A percentile compares a stretch with the other conserved stretches of the same genome.
Evolutionary conservation across 2,888 invertebrate genomes (phyloP).

Genomic region (Tolmerus cingulatus): DNA sequence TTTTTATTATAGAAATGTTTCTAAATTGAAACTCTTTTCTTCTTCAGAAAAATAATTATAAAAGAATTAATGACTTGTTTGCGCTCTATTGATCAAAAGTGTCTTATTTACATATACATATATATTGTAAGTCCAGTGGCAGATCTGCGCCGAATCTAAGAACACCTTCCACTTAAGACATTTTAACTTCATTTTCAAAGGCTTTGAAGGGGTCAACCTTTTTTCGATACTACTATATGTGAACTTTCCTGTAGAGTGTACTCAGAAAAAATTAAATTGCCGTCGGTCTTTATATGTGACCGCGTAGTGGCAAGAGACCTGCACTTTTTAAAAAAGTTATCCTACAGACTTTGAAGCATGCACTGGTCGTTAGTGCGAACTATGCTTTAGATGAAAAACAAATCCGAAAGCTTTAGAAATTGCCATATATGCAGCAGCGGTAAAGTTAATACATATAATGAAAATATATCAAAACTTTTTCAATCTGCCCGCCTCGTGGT

Average conservation of each 20-base stretch:
- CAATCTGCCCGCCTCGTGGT: background rate
- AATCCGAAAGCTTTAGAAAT: background rate
- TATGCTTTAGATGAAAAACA: background rate
- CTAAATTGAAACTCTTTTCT: too few species aligned
- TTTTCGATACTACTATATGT: background rate
- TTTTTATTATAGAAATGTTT: too few species aligned
- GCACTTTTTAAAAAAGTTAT: background rate
- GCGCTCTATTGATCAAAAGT: background rate
- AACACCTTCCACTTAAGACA: background rate
- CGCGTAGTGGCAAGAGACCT: background rate
- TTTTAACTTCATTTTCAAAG: background rate
- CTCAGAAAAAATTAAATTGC: background rate
- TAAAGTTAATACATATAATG: background rate
- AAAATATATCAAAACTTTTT: background rate
- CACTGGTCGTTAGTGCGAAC: background rate
- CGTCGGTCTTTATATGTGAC: background rate
- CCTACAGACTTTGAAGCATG: background rate
- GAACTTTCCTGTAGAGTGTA: background rate
- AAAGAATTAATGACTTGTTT: background rate
- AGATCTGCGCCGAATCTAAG: too few species aligned
- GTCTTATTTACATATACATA: too few species aligned
- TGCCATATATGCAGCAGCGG: background rate
- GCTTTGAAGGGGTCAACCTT: background rate
- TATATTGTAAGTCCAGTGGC: too few species aligned
- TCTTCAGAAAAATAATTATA: too few species aligned